Percentiles rank a stretch among this genome's conserved stretches.
phyloP scores from a whole-genome alignment of 2,888 invertebrate species.

The Meandrusa payeni region DNA sequence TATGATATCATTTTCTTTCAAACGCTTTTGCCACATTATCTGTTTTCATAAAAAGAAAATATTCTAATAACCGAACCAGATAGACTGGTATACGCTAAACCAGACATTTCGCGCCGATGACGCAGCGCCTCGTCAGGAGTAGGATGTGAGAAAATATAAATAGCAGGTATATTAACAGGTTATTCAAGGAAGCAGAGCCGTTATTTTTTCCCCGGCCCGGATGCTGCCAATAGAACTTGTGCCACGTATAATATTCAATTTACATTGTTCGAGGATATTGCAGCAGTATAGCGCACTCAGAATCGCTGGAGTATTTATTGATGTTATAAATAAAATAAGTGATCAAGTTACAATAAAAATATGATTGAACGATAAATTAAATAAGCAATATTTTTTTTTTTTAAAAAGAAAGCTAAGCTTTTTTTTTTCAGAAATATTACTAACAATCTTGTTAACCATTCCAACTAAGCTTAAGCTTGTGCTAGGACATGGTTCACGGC shows the following conservation, averaged over 20 bases:
- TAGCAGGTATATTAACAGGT: conserved; percentile 24
- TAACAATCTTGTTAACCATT: too few species aligned
- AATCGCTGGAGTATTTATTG: conserved; percentile 12
- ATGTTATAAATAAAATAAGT: neutral
- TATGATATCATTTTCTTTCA: too few species aligned
- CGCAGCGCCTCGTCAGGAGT: conserved; percentile 18
- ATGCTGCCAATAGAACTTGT: conserved; percentile 16
- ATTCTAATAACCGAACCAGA: conserved; percentile 8
- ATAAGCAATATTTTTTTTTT: too few species aligned
- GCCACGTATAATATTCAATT: conserved; percentile 6
- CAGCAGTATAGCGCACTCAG: conserved; percentile 3
- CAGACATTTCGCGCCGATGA: conserved; percentile 18
- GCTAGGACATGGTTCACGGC: too few species aligned
- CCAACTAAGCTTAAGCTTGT: too few species aligned
- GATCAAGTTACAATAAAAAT: too few species aligned
- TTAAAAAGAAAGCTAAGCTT: too few species aligned
- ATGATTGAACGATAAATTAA: too few species aligned
- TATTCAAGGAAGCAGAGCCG: conserved; percentile 19
- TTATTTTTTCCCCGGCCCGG: conserved; percentile 18
- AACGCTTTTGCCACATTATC: too few species aligned
- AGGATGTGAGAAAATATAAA: conserved; percentile 21
- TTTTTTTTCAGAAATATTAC: too few species aligned
- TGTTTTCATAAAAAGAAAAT: conserved; percentile 6
- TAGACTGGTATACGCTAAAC: conserved; percentile 13
- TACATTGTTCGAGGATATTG: conserved; percentile 18